phyloP scores from a whole-genome alignment of 2,888 invertebrate species.

The Scotopteryx bipunctaria region DNA sequence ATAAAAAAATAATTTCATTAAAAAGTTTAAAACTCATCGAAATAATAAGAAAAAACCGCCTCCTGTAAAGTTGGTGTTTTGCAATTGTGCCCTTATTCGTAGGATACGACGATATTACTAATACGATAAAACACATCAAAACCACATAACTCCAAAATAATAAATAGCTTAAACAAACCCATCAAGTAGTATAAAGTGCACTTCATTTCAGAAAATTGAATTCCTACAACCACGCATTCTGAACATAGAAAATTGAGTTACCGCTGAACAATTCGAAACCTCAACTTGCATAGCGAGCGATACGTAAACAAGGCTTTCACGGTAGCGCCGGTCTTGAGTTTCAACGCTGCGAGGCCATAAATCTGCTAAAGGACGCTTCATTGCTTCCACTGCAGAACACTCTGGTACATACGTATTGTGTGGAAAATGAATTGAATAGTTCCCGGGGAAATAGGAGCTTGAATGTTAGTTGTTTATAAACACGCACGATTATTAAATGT shows the following conservation, averaged over 20 bases:
- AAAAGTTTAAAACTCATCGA: too few relatives aligned
- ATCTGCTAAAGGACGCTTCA: slow-evolving; percentile 32
- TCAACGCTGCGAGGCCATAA: slow-evolving; percentile 34
- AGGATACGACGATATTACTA: too few relatives aligned
- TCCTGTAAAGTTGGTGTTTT: too few relatives aligned
- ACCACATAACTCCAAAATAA: not conserved
- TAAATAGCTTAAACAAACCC: not conserved
- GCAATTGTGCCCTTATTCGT: too few relatives aligned
- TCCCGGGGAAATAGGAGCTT: slow-evolving; percentile 11
- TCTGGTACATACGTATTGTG: slow-evolving; percentile 14
- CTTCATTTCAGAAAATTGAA: not conserved
- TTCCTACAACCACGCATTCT: not conserved
- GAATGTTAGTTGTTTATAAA: slow-evolving; percentile 11
- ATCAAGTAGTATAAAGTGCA: not conserved
- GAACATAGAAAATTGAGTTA: slow-evolving; percentile 12
- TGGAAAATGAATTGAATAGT: slow-evolving; percentile 27
- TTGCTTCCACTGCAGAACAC: slow-evolving; percentile 20
- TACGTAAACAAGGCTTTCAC: slow-evolving; percentile 21
- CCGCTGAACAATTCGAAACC: slow-evolving; percentile 9
- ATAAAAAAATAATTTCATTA: too few relatives aligned
- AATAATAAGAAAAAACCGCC: too few relatives aligned
- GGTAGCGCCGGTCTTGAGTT: slow-evolving; percentile 27
- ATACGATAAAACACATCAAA: too few relatives aligned
- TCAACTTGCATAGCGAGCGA: slow-evolving; percentile 1
- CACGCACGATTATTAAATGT: not conserved